These are phyloP conservation scores for Drosophila ficusphila DNA, from an alignment of 1,140 invertebrate genomes.

Conservation along the genomic window DNA sequence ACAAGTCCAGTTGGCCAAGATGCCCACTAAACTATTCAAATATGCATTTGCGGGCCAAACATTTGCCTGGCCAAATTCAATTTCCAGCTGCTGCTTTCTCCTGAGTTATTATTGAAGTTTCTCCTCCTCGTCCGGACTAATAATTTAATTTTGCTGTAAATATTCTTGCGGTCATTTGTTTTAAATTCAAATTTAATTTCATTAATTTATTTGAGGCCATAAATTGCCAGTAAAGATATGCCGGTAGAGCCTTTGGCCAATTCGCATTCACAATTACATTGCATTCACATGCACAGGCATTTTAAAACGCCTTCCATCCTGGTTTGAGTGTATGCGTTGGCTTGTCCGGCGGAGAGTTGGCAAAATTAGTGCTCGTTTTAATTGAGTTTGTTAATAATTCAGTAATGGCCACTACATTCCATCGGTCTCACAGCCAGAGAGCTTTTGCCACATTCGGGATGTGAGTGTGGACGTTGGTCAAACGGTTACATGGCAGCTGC, in stretches of 20 bases:
- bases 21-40: slow-evolving; percentile 64
- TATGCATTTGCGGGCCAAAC: slow-evolving; percentile 64
- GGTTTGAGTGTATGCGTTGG: slow-evolving; percentile 17
- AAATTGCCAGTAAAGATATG: slow-evolving; percentile 76
- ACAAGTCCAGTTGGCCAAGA: slow-evolving; percentile 30
- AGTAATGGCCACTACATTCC: slow-evolving; percentile 69
- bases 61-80: slow-evolving; percentile 66
- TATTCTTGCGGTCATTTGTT: slow-evolving; percentile 62
- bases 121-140: slow-evolving; percentile 31
- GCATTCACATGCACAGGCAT: slow-evolving; percentile 61
- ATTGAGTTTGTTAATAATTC: slow-evolving; percentile 82
- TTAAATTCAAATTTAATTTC: slow-evolving; percentile 80
- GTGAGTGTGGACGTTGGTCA: slow-evolving; percentile 27
- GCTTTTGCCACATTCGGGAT: slow-evolving; percentile 30
- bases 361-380: slow-evolving; percentile 77
- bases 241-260: slow-evolving; percentile 19
- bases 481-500: slow-evolving; percentile 71
- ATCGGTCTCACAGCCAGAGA: slow-evolving; percentile 28
- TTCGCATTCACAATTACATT: slow-evolving; percentile 46
- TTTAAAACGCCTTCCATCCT: slow-evolving; percentile 52
- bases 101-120: slow-evolving; percentile 38
- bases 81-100: slow-evolving; percentile 25
- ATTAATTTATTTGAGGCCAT: slow-evolving; percentile 79
- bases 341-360: slow-evolving; percentile 30
- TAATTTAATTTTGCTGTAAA: slow-evolving; percentile 72